phyloP scores from a whole-genome alignment of 2,113 vertebrate genomes.

The Microcebus tavaratra region DNA sequence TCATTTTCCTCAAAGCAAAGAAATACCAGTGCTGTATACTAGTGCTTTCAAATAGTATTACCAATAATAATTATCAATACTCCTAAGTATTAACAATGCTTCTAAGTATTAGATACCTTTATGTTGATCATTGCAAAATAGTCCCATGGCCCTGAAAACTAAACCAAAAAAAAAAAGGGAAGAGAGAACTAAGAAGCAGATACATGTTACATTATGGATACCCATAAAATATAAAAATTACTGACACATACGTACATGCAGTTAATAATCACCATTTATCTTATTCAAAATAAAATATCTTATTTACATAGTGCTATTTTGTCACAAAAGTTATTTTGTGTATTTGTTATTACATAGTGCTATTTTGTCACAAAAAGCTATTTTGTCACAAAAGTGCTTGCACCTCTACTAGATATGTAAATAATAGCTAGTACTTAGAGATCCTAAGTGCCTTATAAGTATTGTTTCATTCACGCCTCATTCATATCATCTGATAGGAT shows the following conservation, averaged over 20 bases:
- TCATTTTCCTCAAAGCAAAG: constrained; percentile 77
- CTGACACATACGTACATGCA: not conserved
- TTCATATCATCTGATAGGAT: not conserved
- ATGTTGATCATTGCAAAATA: constrained; percentile 68
- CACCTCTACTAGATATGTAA: not conserved
- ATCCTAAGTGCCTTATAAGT: not conserved
- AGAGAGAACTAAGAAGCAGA: not conserved
- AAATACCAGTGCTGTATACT: constrained; percentile 25
- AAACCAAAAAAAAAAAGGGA: not conserved
- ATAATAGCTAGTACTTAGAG: not conserved
- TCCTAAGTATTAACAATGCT: not conserved
- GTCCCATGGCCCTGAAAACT: not conserved
- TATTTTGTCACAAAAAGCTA: not conserved
- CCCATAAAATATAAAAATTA: not conserved
- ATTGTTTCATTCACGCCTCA: not conserved
- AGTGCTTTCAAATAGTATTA: not conserved
- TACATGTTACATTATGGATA: too few species aligned
- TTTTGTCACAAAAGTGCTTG: not conserved
- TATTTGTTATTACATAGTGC: too few species aligned
- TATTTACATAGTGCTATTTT: not conserved
- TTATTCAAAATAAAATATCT: not conserved
- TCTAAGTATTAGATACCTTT: constrained; percentile 55
- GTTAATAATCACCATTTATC: not conserved
- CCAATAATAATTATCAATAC: not conserved
- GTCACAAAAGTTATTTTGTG: not conserved